Percentiles rank a stretch among this genome's conserved stretches.
These are phyloP conservation scores for Catajapyx aquilonaris DNA, from an alignment of 1,140 invertebrate species.

Conservation along the genomic window DNA sequence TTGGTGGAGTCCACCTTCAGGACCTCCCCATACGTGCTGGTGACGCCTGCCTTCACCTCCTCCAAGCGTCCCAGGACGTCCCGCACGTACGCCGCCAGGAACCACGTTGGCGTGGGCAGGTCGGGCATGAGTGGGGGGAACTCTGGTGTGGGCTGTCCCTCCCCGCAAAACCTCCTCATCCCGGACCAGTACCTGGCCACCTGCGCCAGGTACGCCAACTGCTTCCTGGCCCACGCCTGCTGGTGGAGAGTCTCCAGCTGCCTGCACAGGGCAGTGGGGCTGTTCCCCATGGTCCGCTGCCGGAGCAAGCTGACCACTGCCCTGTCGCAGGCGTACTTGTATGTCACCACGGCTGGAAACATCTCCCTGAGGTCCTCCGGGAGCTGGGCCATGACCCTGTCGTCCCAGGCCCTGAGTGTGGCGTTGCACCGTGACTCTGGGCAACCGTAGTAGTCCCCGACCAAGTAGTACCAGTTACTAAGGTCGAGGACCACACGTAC, in stretches of 20 bases:
- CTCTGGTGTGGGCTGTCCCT: neutral
- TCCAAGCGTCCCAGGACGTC: slow-evolving; percentile 2
- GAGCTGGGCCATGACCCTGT: slow-evolving; percentile 2
- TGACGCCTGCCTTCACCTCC: too few relatives aligned
- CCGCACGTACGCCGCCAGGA: slow-evolving; percentile 2
- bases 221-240: too few relatives aligned
- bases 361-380: neutral
- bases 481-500: too few relatives aligned
- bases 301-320: neutral
- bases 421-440: slow-evolving; percentile 4
- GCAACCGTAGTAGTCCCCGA: too few relatives aligned
- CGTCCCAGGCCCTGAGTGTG: neutral
- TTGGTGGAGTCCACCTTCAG: slow-evolving; percentile 6
- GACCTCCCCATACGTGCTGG: slow-evolving; percentile 2
- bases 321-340: slow-evolving; percentile 3
- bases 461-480: too few relatives aligned
- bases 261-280: too few relatives aligned
- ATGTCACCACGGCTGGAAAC: slow-evolving; percentile 2
- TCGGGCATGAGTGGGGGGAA: neutral
- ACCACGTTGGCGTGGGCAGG: slow-evolving; percentile 1
- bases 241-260: slow-evolving; percentile 2
- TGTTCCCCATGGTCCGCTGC: slow-evolving; percentile 1
- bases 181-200: too few relatives aligned
- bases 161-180: too few relatives aligned
- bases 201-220: too few relatives aligned